Percentiles rank a stretch among this genome's conserved stretches.
Conservation (phyloP, 92 coral and sea anemone species). For the Chrysogorgia sp. region DNA sequence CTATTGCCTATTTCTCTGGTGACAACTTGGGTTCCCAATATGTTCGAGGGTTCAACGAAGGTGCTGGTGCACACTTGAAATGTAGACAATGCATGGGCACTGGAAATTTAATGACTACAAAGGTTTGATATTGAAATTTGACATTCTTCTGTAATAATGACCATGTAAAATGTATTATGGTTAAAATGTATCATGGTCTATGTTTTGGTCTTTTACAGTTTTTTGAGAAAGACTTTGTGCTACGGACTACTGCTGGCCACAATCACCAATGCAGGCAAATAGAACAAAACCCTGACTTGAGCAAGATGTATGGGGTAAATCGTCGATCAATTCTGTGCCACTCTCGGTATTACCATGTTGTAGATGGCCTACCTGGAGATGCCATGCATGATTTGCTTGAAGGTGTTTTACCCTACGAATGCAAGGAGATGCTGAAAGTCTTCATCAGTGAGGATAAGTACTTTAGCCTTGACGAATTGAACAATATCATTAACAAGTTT, state of each 20-base stretch:
- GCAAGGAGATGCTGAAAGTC: no score
- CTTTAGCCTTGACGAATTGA: neutral
- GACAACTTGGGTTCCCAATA: no score
- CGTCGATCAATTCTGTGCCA: neutral
- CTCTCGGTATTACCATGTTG: conserved; percentile 17
- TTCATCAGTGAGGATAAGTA: no score
- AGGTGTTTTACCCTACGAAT: neutral
- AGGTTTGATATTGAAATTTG: neutral
- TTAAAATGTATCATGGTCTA: neutral
- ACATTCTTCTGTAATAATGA: neutral
- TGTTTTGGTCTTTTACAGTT: neutral
- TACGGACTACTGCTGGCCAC: conserved; percentile 19
- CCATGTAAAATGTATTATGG: conserved; percentile 3
- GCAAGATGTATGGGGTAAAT: conserved; percentile 28
- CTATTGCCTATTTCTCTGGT: no score
- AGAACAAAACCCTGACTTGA: conserved; percentile 2
- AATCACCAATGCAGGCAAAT: conserved; percentile 4
- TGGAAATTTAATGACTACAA: neutral
- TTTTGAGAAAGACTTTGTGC: conserved; percentile 19
- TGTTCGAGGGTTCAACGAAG: conserved; percentile 12
- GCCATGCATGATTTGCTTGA: conserved; percentile 9
- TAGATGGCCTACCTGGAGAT: conserved; percentile 8
- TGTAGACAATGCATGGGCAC: neutral
- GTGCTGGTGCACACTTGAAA: conserved; percentile 12
- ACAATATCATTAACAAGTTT: neutral